Evolutionary conservation across 2,888 invertebrate genomes (phyloP).

Genomic region (Caenorhabditis panamensis): DNA sequence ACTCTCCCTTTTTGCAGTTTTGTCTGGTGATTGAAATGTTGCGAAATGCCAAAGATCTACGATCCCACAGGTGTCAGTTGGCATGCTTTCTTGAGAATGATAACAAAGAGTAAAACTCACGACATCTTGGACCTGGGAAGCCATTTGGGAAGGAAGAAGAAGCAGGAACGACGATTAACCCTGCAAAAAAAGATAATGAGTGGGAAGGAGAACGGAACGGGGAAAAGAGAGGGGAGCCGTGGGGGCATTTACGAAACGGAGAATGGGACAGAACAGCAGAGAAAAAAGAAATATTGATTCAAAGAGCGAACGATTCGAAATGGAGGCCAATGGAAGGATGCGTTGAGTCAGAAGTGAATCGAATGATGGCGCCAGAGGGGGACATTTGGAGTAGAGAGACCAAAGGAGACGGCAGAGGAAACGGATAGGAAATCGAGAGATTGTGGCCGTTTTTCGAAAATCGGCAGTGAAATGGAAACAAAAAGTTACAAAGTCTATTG

Average conservation of each 20-base stretch:
- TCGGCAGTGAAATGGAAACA: background rate
- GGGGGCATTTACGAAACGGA: background rate
- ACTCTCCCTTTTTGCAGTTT: background rate
- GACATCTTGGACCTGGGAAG: conserved; percentile 49
- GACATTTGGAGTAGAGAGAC: background rate
- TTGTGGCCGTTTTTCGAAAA: conserved; percentile 17
- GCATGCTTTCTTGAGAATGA: too few relatives aligned
- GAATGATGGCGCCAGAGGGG: background rate
- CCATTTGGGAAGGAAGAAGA: conserved; percentile 16
- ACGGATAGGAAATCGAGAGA: conserved; percentile 1
- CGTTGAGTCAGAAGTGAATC: conserved; percentile 1
- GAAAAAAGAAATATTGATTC: background rate
- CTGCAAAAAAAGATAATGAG: conserved; percentile 26
- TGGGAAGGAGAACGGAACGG: background rate
- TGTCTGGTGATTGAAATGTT: conserved; percentile 11
- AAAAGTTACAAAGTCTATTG: background rate
- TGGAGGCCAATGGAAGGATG: conserved; percentile 2
- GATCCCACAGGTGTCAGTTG: background rate
- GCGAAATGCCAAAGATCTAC: background rate
- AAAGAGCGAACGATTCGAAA: conserved; percentile 3
- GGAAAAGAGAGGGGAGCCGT: background rate
- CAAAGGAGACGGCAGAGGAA: too few relatives aligned
- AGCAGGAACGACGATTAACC: conserved; percentile 14
- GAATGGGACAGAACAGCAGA: too few relatives aligned
- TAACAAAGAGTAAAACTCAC: conserved; percentile 23